Base-by-base conservation (phyloP, 1,140 invertebrate species). In the Drosophila nigromelanica region DNA sequence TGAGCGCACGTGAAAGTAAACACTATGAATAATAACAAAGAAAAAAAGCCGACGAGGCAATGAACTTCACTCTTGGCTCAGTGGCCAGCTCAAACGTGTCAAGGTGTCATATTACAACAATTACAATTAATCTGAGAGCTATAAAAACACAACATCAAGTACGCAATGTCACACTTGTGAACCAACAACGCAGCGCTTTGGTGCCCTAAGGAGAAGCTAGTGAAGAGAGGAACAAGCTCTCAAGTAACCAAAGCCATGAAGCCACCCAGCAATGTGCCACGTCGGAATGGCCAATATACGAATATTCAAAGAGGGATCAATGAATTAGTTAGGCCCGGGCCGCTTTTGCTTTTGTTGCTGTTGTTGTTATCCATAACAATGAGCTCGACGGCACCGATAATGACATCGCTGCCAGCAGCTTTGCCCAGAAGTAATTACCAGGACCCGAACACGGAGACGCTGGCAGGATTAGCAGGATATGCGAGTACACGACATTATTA, bases 401-500 rank as follows among this genome's bases (percentile, higher is more conserved):
- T 71, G 24, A 61, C 70, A 8, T 50, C 67, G 37, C 56, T 45
- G 45, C 42, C 42, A 11, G 51, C 72, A 30, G 43, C 47, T 27
- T 18, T 27, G 50, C n/a, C 14, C 55, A 75, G 55, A 73, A 69
- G 63, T 73, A 81, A 89, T 83, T 87, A 89, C 67, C 69, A 83
- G 48, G 79, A 73, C 7, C 21, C 76, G 30, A 24, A 45, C n/a
- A 62, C 15, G 60, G 66, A 73, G 62, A 73, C 82, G 81, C 67
- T 80, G 37, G 11, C 73, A n/a, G 82, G 82, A 86, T 87, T 86
- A 86, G 63, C 78, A 50, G 78, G 83, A 82, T 86, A 86, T 78
- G 15, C 55, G 27, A 58, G 24, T 33, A 61, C 78, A 71, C 78
- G 73, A 79, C 86, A 87, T 76, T 87, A 89, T 87, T 83, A 87